Evolutionary conservation across 2,888 invertebrate species (phyloP), one percentile per base, ranked within the genome.

Genomic region (Boloria euphrosyne): DNA sequence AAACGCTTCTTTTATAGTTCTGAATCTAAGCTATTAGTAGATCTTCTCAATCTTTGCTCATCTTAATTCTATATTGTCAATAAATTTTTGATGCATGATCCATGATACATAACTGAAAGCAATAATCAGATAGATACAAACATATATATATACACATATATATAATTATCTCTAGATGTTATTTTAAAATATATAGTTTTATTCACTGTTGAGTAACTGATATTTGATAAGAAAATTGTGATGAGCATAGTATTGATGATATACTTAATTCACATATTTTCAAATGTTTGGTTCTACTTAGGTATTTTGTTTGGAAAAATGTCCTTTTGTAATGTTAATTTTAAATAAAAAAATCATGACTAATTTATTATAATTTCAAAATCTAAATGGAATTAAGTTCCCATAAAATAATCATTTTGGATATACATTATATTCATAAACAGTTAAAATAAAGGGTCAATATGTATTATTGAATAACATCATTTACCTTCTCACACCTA

Each of bases 361-460:
- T 44, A 55, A 47, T 44, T 38, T 47, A 78, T n/a, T 73, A 70
- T 73, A 71, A 66, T 74, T 77, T 76, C 75, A 77, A 78, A 81
- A 81, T 83, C 89, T 89, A 89, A 89, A 88, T 91, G 90, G 90
- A 91, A 90, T 91, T 89, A 89, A 89, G 90, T 90, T 87, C 90
- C 90, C 90, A 80, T 83, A 86, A 89, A 86, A 85, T 79, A 77
- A 74, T 74, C 67, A 70, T 73, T 72, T 14, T 31, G 50, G 55
- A 57, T 54, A 18, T 46, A 22, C 44, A 46, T 57, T 57, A 46
- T 46, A 57, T 46, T 57, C 16, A n/a, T 46, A 10, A n/a, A 46
- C 13, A 57, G 57, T 57, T 44, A 57, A 57, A 46, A n/a, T 57
- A 27, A 46, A 57, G 44, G 22, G 14, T n/a, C 18, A 22, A 22